phyloP scores from a whole-genome alignment of 2,888 invertebrate species.

The Brachyptera putata region DNA sequence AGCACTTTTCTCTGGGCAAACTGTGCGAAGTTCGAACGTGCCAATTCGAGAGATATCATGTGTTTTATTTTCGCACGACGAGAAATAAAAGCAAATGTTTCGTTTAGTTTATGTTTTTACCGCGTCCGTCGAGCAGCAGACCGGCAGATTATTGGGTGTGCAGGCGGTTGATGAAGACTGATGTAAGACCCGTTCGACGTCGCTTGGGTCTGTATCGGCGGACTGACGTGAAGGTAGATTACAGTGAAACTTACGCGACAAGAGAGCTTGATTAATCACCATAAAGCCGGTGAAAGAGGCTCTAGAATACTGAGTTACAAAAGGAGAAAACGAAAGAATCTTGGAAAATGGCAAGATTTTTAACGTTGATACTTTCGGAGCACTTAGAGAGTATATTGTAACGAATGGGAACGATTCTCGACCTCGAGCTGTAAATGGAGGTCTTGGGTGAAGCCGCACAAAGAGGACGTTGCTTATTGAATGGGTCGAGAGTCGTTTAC shows the following conservation, averaged over 20 bases:
- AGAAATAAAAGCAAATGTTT: no score
- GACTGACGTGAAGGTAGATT: conserved; percentile 17
- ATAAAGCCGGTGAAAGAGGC: conserved; percentile 11
- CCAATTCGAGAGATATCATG: no score
- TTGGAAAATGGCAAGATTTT: conserved; percentile 18
- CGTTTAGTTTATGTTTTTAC: no score
- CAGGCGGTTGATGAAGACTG: conserved; percentile 10
- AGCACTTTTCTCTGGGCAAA: no score
- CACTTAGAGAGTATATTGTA: not conserved
- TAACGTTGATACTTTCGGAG: not conserved
- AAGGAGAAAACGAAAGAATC: not conserved
- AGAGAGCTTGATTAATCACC: conserved; percentile 19
- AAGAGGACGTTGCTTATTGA: not conserved
- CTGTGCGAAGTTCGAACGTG: no score
- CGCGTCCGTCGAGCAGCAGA: not conserved
- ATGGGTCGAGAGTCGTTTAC: not conserved
- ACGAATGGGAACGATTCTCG: not conserved
- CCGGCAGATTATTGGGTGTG: not conserved
- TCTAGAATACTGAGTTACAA: not conserved
- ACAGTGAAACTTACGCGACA: conserved; percentile 14
- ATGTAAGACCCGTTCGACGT: not conserved
- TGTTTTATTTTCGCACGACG: no score
- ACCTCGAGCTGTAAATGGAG: not conserved
- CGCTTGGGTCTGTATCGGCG: not conserved
- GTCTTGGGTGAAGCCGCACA: not conserved